Base-by-base conservation (phyloP, 2,113 vertebrate species). In the Python bivittatus region DNA sequence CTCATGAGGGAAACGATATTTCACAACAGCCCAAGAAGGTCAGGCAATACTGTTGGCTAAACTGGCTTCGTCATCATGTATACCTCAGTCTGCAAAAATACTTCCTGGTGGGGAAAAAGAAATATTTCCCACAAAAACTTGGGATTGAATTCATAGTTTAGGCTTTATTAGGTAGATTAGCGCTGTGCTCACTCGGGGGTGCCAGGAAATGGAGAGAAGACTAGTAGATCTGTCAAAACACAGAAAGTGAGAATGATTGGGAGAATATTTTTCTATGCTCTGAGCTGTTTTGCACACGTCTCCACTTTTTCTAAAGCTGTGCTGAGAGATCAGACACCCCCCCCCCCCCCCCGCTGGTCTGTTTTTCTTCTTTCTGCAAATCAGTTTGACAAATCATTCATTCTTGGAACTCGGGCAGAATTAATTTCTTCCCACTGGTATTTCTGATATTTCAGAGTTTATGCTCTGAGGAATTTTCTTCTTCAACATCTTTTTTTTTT, bases 361-460 rank as follows among this genome's bases (percentile, higher is more conserved):
- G 58, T 91, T 96, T 95, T 94, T 86, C 58, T 93, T 94, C 94
- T 95, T 91, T 92, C 88, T 95, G 79, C 58, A 95, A 94, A 95
- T 95, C 92, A 93, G 64, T 95, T 94, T 95, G 92, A 96, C 89
- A 94, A 88, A 93, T 38, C 60, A 91, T 94, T 92, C 79, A 94
- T 92, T 93, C 44, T 92, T 92, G 91, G 87, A 94, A 93, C 22
- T 96, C 22, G 86, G 91, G 86, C 93, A 72, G 94, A 92, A 94
- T 95, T 95, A 93, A 86, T 79, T 96, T 95, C 90, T 79, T 94
- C 72, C 83, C 91, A 92, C 1, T 56, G 95, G 92, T 92, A 96
- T 97, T 96, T 94, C 93, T 96, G 94, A 92, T 95, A 96, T 96
- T 96, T 95, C 87, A 92, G 7, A 94, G 93, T 94, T 96, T 96